phyloP scores from a whole-genome alignment of 2,888 invertebrate genomes.

The Leptopilina myrica region DNA sequence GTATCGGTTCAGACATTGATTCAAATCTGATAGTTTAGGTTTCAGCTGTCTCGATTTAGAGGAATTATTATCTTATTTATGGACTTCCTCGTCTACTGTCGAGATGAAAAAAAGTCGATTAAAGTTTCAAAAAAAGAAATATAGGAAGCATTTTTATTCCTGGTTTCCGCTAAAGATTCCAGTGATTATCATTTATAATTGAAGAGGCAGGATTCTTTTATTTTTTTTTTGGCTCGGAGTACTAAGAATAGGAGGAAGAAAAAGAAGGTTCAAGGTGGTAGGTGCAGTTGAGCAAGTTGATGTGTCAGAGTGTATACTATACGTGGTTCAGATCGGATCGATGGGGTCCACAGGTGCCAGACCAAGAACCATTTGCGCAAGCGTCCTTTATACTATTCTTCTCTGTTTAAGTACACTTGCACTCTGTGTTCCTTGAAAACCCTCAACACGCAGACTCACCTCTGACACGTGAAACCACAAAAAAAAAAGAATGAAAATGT shows the following conservation, averaged over 20 bases:
- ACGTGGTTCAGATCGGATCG: constrained; percentile 66
- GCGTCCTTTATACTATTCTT: constrained; percentile 64
- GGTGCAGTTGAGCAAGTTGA: constrained; percentile 53
- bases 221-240: neutral
- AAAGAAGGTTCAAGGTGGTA: constrained; percentile 44
- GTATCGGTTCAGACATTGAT: too few relatives aligned
- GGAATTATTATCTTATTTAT: too few relatives aligned
- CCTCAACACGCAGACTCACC: constrained; percentile 31
- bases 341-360: constrained; percentile 76
- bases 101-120: neutral
- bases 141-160: neutral
- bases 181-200: constrained; percentile 1
- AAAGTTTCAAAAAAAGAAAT: too few relatives aligned
- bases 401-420: constrained; percentile 41
- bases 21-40: too few relatives aligned
- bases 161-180: neutral
- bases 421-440: neutral
- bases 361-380: constrained; percentile 69
- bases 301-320: constrained; percentile 48
- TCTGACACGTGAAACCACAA: constrained; percentile 19
- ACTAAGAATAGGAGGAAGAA: constrained; percentile 10
- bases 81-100: neutral
- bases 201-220: neutral
- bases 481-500: neutral
- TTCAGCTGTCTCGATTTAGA: too few relatives aligned